phyloP scores from a whole-genome alignment of 1,140 invertebrate genomes.

The Lanistes nyassanus region DNA sequence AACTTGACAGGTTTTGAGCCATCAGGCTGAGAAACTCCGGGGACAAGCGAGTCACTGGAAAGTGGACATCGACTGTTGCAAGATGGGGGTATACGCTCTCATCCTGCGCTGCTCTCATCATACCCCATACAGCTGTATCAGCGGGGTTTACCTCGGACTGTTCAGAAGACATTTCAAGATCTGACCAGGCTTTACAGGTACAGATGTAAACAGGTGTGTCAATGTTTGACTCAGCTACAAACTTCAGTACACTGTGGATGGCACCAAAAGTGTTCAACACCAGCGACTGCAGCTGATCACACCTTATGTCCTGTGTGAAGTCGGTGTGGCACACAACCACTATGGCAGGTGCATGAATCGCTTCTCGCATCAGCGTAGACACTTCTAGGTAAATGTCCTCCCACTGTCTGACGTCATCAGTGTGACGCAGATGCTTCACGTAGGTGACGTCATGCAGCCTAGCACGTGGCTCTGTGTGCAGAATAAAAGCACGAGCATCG shows the following conservation, averaged over 20 bases:
- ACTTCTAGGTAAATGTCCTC: too few relatives aligned
- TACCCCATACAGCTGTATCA: constrained; percentile 22
- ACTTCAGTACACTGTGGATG: constrained; percentile 5
- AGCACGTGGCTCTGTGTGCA: too few relatives aligned
- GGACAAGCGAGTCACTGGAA: not conserved
- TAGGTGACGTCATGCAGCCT: too few relatives aligned
- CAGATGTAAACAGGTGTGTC: constrained; percentile 16
- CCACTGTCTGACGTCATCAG: too few relatives aligned
- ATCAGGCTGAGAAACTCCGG: not conserved
- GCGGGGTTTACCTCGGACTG: constrained; percentile 9
- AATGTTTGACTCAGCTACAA: not conserved
- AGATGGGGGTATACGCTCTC: constrained; percentile 23
- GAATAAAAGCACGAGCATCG: too few relatives aligned
- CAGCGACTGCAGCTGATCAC: not conserved
- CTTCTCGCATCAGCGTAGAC: too few relatives aligned
- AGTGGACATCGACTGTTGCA: constrained; percentile 10
- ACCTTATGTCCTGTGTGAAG: too few relatives aligned
- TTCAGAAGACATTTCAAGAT: not conserved
- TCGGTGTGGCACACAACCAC: too few relatives aligned
- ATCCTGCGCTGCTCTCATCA: constrained; percentile 17
- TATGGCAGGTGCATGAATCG: too few relatives aligned
- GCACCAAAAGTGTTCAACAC: constrained; percentile 8
- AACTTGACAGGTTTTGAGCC: not conserved
- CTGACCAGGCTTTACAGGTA: constrained; percentile 4
- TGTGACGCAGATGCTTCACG: too few relatives aligned